phyloP scores from a whole-genome alignment of 2,888 invertebrate species.

The Dryobotodes eremita region DNA sequence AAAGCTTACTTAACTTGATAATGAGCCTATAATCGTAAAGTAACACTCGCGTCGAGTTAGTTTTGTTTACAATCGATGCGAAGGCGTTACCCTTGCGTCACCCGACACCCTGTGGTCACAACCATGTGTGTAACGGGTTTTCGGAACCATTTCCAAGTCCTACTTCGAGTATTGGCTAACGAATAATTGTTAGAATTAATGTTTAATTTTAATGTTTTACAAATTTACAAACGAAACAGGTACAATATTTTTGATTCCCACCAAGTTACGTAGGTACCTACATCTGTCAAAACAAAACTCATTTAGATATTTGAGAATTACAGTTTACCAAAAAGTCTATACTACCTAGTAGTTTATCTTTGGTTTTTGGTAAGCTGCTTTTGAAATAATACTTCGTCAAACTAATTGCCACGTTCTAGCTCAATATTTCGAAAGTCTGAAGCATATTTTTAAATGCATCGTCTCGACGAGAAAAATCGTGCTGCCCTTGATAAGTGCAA shows the following conservation, averaged over 20 bases:
- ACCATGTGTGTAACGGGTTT: constrained; percentile 55
- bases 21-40: constrained; percentile 48
- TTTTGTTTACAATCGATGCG: constrained; percentile 65
- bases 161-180: background rate
- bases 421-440: background rate
- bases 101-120: constrained; percentile 64
- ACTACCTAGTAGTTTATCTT: too few relatives aligned
- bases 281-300: background rate
- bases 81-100: constrained; percentile 63
- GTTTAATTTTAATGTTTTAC: background rate
- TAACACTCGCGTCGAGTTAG: constrained; percentile 31
- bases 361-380: background rate
- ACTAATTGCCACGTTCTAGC: background rate
- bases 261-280: background rate
- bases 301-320: background rate
- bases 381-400: background rate
- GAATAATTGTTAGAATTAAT: background rate
- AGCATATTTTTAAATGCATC: background rate
- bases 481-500: constrained; percentile 18
- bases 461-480: background rate
- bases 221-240: background rate
- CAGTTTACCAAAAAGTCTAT: background rate
- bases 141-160: constrained; percentile 41
- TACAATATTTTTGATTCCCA: too few relatives aligned
- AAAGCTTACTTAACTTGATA: constrained; percentile 13